Base-by-base conservation (phyloP, 2,113 vertebrate genomes). In the Chunga burmeisteri region DNA sequence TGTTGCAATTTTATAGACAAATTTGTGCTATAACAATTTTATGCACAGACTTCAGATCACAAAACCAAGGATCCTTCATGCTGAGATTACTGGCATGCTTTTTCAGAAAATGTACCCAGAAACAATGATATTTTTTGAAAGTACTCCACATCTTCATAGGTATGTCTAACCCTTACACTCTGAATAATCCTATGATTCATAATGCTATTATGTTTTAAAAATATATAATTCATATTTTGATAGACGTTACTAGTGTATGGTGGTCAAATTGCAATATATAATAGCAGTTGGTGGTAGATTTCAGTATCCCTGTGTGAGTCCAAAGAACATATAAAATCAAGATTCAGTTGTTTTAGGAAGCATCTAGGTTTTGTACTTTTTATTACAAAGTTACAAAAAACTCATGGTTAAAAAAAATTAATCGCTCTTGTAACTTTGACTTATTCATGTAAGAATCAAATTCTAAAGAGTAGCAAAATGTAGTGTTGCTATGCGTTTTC, bases 121-220 rank as follows among this genome's bases (percentile, higher is more conserved):
- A 97, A 95, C 59, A 83, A 68, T 91, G 70, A 30, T 85, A 56
- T 86, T 96, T 95, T 97, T 96, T 95, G 83, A 93, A 93, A 96
- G 80, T 80, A 70, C 75, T 95, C 77, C 11, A 14, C 70, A 66
- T 95, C 82, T 91, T 95, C 81, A 73, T 93, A 79, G 84, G 55
- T 94, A 85, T 70, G 73, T 94, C 78, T 91, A 94, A 96, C 70
- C 58, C 32, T 96, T 97, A 90, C 67, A 88, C 50, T 92, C 40
- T 55, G 68, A 96, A 67, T 96, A 91, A 91, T 93, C 56, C 85
- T 91, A 42, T 84, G 81, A 94, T 88, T 96, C 75, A 81, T 95
- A 95, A 95, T 95, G 78, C 70, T 90, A 36, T 93, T 96, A 81
- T 81, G 44, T 96, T 96, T 96, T 96, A 93, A 94, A 95, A 72